These are phyloP conservation scores for Dynastes grantii DNA, from an alignment of 2,888 invertebrate species.

Conservation along the genomic window DNA sequence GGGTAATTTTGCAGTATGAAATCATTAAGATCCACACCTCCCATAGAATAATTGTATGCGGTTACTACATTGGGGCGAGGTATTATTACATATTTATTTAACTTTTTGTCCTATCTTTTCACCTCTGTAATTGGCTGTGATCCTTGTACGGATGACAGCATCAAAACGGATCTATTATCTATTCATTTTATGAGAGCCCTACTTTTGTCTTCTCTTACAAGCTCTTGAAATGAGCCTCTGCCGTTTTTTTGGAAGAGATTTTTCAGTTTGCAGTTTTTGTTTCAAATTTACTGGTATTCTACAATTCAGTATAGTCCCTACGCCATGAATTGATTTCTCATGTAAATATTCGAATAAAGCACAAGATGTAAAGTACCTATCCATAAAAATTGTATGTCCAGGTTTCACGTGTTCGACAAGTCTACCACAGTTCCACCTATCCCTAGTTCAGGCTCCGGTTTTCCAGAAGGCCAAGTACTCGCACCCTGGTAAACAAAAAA, in stretches of 20 bases:
- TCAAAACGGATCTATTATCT: background rate
- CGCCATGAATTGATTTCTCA: background rate
- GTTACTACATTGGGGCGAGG: background rate
- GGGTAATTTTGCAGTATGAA: background rate
- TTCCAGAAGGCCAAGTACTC: no score
- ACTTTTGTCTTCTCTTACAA: background rate
- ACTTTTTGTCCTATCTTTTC: background rate
- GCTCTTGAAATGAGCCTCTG: background rate
- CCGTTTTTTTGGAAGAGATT: background rate
- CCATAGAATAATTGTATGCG: background rate
- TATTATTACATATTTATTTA: background rate
- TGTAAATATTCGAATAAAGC: background rate
- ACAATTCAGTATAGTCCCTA: background rate
- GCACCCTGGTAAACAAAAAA: no score
- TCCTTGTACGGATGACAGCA: background rate
- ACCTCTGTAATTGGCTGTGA: background rate
- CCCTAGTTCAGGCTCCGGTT: no score
- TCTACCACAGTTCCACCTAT: no score
- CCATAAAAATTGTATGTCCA: no score
- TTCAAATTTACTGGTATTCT: no score
- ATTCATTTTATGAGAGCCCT: background rate
- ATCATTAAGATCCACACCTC: slow-evolving; percentile 1
- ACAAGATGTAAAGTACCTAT: no score
- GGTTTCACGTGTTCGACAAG: no score
- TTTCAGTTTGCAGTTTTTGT: no score